phyloP scores from a whole-genome alignment of 2,888 invertebrate genomes.

The Coremacera marginata region DNA sequence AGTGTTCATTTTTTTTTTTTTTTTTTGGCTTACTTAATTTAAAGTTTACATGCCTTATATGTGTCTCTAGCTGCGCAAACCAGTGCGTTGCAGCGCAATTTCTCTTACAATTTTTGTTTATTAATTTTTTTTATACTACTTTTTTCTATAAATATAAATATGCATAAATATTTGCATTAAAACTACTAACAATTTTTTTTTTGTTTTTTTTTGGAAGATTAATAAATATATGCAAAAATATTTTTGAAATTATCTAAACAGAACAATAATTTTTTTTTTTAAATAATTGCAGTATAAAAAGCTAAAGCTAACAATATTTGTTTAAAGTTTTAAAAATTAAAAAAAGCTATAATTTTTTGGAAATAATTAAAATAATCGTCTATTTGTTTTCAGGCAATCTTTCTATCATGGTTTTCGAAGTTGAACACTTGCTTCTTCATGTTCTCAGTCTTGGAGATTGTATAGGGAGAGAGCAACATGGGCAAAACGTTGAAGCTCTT shows the following conservation, averaged over 20 bases:
- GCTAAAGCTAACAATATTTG: slow-evolving; percentile 16
- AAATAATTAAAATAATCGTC: slow-evolving; percentile 25
- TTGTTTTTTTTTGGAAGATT: background rate
- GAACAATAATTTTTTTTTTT: slow-evolving; percentile 11
- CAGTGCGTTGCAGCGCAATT: slow-evolving; percentile 40
- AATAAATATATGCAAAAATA: slow-evolving; percentile 1
- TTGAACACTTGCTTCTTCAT: slow-evolving; percentile 65
- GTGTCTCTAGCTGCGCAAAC: background rate
- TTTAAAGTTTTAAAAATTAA: background rate
- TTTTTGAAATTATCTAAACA: background rate
- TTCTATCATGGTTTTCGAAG: slow-evolving; percentile 66
- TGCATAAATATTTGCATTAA: background rate
- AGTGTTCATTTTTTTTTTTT: background rate
- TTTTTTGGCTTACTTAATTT: slow-evolving; percentile 5
- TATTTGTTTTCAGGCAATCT: slow-evolving; percentile 58
- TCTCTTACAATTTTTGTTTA: slow-evolving; percentile 36
- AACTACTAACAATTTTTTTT: background rate
- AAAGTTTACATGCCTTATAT: slow-evolving; percentile 31
- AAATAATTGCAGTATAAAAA: slow-evolving; percentile 9
- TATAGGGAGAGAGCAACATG: slow-evolving; percentile 66
- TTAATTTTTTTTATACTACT: slow-evolving; percentile 25
- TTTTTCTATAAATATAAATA: slow-evolving; percentile 16
- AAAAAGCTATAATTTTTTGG: slow-evolving; percentile 9
- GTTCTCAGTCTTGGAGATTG: slow-evolving; percentile 67
- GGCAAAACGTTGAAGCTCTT: slow-evolving; percentile 62